Base-by-base conservation (phyloP, 1,140 invertebrate species). In the Apolygus lucorum region DNA sequence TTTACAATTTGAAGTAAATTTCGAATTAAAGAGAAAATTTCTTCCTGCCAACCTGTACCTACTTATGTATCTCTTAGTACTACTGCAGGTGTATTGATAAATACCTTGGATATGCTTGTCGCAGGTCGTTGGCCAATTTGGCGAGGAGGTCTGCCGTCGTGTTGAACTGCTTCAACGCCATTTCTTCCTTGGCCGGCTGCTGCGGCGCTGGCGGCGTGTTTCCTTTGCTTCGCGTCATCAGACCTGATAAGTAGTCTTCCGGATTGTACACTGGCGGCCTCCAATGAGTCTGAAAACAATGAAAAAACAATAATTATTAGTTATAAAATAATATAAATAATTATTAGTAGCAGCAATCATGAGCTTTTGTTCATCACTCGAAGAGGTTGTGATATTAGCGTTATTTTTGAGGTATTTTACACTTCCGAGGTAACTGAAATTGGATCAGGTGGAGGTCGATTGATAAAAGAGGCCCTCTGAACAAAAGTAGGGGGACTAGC, bases 31-130 rank as follows among this genome's bases (percentile, higher is more conserved):
- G n/a, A n/a, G n/a, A n/a, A n/a, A n/a, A n/a, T n/a, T n/a, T n/a
- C n/a, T n/a, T n/a, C n/a, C n/a, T n/a, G n/a, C n/a, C n/a, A n/a
- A n/a, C n/a, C n/a, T n/a, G n/a, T n/a, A n/a, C n/a, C n/a, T n/a
- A n/a, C n/a, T n/a, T n/a, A n/a, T n/a, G n/a, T n/a, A n/a, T n/a
- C n/a, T n/a, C n/a, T n/a, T n/a, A n/a, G n/a, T n/a, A n/a, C n/a
- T n/a, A n/a, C n/a, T n/a, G n/a, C n/a, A n/a, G n/a, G n/a, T n/a
- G n/a, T n/a, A n/a, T n/a, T n/a, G n/a, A n/a, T n/a, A n/a, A n/a
- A n/a, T 82, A 94, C 92, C 92, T 94, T 72, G 90, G 89, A 80
- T 93, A 93, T 0, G 92, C 90, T 17, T 93, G 84, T 70, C 89
- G 83, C 0, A 96, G 83, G 79, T 95, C 93, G 1, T 90, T 86